A percentile compares a stretch with the other conserved stretches of the same genome.
Evolutionary conservation across 2,113 vertebrate species (phyloP).

Genomic region (Eurypyga helias): DNA sequence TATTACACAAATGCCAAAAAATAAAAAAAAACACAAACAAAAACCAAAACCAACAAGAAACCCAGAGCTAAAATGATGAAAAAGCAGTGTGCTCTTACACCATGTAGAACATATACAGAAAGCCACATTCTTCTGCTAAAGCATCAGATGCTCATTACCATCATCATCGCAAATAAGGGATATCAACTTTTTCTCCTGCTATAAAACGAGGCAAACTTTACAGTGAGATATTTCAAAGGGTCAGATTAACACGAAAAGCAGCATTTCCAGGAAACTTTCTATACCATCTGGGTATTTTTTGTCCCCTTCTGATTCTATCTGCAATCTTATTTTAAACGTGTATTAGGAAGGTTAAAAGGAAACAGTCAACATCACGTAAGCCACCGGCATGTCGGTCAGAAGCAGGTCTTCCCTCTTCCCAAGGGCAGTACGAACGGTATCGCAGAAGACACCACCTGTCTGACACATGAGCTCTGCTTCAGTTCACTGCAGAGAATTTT

Average conservation of each 20-base stretch:
- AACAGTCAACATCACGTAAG: neutral
- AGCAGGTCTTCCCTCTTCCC: neutral
- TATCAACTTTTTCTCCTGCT: neutral
- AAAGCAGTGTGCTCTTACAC: neutral
- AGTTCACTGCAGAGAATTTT: neutral
- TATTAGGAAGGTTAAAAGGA: neutral
- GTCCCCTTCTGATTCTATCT: neutral
- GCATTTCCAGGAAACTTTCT: neutral
- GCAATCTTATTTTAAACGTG: neutral
- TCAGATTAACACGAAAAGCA: neutral
- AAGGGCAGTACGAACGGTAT: neutral
- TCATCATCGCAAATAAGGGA: neutral
- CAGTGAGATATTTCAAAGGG: neutral
- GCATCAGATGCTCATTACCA: neutral
- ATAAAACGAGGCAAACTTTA: neutral
- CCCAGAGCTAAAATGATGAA: slow-evolving; percentile 14
- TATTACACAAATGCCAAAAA: slow-evolving; percentile 13
- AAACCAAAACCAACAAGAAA: neutral
- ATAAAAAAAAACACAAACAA: too few species aligned
- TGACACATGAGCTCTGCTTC: neutral
- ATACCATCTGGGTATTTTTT: neutral
- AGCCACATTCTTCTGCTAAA: neutral
- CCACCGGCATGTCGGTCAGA: neutral
- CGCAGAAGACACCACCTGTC: neutral
- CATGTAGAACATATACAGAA: neutral